phyloP scores from a whole-genome alignment of 2,797 vertebrate species.

The Pangasius sanitwongsei region DNA sequence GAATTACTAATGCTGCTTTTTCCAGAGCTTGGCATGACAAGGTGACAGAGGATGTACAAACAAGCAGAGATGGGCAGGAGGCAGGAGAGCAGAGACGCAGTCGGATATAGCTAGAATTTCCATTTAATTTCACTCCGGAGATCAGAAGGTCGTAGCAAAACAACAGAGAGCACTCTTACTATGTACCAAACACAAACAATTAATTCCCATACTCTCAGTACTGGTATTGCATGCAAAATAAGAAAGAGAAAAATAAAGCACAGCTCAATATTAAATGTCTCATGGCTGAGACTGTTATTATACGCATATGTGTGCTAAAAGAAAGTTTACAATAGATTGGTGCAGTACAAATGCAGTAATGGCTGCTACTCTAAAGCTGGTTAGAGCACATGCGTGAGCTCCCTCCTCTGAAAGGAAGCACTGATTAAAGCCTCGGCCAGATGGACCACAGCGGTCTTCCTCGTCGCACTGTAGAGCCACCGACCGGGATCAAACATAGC shows the following conservation, averaged over 20 bases:
- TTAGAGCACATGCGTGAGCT: constrained; percentile 53
- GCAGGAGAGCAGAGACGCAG: constrained; percentile 20
- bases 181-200: constrained; percentile 30
- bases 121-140: constrained; percentile 41
- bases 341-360: constrained; percentile 5
- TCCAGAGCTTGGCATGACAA: constrained; percentile 55
- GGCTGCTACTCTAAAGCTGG: constrained; percentile 28
- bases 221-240: background rate
- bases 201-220: background rate
- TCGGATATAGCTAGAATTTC: constrained; percentile 40
- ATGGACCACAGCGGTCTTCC: constrained; percentile 79
- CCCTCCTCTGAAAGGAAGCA: constrained; percentile 51
- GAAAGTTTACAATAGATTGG: background rate
- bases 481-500: constrained; percentile 78
- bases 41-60: constrained; percentile 57
- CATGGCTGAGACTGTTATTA: background rate
- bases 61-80: constrained; percentile 55
- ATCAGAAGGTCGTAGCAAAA: constrained; percentile 23
- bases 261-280: background rate
- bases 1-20: constrained; percentile 53
- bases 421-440: constrained; percentile 77
- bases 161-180: constrained; percentile 10
- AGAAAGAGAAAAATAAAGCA: background rate
- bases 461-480: constrained; percentile 72
- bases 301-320: background rate